Conservation (phyloP, 1,140 invertebrate species). For the Diachasma alloeum region DNA sequence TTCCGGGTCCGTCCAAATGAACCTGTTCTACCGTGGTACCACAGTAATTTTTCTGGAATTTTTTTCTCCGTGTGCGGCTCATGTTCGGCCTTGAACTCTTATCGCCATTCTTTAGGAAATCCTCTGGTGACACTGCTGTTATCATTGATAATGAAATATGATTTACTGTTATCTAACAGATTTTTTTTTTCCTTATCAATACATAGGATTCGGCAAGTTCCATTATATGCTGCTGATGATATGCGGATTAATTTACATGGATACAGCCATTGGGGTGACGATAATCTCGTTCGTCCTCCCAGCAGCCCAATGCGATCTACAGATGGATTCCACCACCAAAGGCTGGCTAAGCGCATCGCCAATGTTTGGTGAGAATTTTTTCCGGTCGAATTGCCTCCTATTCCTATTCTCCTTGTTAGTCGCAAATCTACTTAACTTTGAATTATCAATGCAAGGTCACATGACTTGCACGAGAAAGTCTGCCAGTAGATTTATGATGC, state of each 20-base stretch:
- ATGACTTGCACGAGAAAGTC: neutral
- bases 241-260: slow-evolving; percentile 77
- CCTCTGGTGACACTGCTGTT: neutral
- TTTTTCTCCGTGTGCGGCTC: no score
- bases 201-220: slow-evolving; percentile 80
- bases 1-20: no score
- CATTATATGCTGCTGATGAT: slow-evolving; percentile 74
- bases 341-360: slow-evolving; percentile 79
- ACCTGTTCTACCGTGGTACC: no score
- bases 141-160: neutral
- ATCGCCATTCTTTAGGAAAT: neutral
- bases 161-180: neutral
- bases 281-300: slow-evolving; percentile 83
- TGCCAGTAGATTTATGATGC: neutral
- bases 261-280: slow-evolving; percentile 85
- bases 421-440: neutral
- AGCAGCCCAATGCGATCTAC: slow-evolving; percentile 78
- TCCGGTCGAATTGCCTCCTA: neutral
- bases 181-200: neutral
- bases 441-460: neutral
- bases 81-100: neutral
- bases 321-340: slow-evolving; percentile 78
- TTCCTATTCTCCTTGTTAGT: neutral
- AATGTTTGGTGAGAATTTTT: slow-evolving; percentile 70
- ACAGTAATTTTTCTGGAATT: no score